These are phyloP conservation scores for Lepus timidus DNA, from an alignment of 2,113 vertebrate species.

Conservation along the genomic window DNA sequence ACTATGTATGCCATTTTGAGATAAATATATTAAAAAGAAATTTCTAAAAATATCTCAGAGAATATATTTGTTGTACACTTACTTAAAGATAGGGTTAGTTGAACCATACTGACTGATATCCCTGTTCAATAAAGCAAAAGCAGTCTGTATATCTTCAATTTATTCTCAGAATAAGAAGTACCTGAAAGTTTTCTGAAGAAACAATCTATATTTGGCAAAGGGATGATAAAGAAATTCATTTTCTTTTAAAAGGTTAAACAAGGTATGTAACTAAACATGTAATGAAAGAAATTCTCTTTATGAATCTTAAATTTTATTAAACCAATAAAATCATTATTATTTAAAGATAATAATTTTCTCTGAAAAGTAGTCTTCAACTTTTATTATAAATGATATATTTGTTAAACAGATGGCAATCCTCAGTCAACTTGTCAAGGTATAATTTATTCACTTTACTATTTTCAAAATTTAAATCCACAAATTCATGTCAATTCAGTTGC, in stretches of 20 bases:
- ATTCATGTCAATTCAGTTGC: neutral
- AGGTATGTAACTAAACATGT: neutral
- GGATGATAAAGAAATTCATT: conserved; percentile 35
- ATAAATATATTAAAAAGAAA: neutral
- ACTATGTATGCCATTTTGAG: neutral
- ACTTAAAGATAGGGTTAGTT: neutral
- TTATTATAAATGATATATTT: conserved; percentile 62
- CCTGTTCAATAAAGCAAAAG: conserved; percentile 6
- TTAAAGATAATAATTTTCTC: conserved; percentile 78
- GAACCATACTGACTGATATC: neutral
- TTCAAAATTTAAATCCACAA: conserved; percentile 76
- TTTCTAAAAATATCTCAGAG: conserved; percentile 14
- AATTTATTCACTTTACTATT: conserved; percentile 47
- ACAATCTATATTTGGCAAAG: conserved; percentile 62
- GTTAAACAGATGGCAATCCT: conserved; percentile 35
- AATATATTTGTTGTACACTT: conserved; percentile 6
- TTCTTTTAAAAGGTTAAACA: conserved; percentile 32
- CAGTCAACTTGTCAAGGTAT: conserved; percentile 55
- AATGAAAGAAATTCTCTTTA: conserved; percentile 7
- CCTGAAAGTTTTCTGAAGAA: conserved; percentile 42
- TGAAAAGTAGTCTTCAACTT: conserved; percentile 40
- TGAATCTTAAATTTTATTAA: conserved; percentile 80
- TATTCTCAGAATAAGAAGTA: conserved; percentile 68
- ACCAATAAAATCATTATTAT: conserved; percentile 84
- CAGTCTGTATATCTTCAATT: neutral